phyloP scores from a whole-genome alignment of 2,888 invertebrate species.

The Malthinus flaveolus region DNA sequence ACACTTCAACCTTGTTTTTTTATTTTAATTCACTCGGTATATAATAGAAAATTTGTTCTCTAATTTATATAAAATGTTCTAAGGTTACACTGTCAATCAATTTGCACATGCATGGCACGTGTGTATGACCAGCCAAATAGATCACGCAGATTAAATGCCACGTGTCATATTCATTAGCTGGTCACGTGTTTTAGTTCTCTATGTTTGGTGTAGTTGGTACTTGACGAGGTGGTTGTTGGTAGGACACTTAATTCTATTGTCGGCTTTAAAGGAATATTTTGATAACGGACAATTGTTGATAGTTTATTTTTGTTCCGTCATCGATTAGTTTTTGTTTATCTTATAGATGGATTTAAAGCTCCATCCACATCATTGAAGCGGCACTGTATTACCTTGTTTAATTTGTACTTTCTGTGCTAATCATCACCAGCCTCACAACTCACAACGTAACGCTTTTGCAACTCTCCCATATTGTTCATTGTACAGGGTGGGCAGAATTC shows the following conservation, averaged over 20 bases:
- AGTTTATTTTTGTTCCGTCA: too few species aligned
- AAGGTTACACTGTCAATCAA: conserved; percentile 27
- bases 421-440: too few species aligned
- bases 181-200: conserved; percentile 27
- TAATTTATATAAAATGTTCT: conserved; percentile 3
- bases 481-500: too few species aligned
- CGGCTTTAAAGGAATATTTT: conserved; percentile 2
- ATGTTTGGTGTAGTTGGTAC: conserved; percentile 15
- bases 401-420: too few species aligned
- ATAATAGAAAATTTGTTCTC: not conserved
- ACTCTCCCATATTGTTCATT: not conserved
- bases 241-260: conserved; percentile 12
- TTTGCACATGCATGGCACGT: conserved; percentile 18
- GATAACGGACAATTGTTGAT: not conserved
- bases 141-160: conserved; percentile 34
- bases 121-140: conserved; percentile 28
- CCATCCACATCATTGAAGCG: not conserved
- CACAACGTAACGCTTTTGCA: too few species aligned
- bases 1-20: not conserved
- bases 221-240: conserved; percentile 11
- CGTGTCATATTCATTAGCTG: conserved; percentile 35
- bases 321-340: not conserved
- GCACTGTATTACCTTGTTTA: too few species aligned
- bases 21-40: not conserved
- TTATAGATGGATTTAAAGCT: not conserved